Base-by-base conservation (phyloP, 2,888 invertebrate species). In the Tetranychus truncatus region DNA sequence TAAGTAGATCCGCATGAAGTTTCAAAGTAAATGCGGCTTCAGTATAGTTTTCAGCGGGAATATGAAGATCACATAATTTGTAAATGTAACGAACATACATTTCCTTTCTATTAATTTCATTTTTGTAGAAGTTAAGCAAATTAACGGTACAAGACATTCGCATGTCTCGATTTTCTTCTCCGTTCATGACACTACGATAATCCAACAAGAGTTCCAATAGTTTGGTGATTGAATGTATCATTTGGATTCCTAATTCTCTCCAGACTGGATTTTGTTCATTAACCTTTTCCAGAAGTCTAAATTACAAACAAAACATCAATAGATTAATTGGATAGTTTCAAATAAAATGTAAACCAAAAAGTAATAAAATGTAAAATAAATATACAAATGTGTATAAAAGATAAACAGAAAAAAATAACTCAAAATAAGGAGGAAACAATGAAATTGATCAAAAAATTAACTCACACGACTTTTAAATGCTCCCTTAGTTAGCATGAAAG, bases 91-190 rank as follows among this genome's bases (percentile, higher is more conserved):
- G 88, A 74, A 95, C 85, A 83, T 95, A 96, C 92, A 95, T 93
- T 83, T 95, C 94, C 81, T 93, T 91, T 44, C 94, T 87, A 81
- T 95, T 92, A 79, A 94, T 92, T 84, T 95, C 94, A 82, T 92
- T 92, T 83, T 94, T 93, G 85, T 95, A 95, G 83, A 95, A 96
- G 81, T 95, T 94, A 82, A 95, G 85, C 78, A 96, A 85, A 83
- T 95, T 95, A 75, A 95, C 93, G 5, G 95, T 95, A 82, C 95
- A 95, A 0, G 93, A 92, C 94, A 95, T 95, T 77, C 93, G 86
- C 82, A 95, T 95, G 82, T 95, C 94, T 65, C 92, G 86, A 82
- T 95, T 94, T 82, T 95, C 77, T 80, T 95, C 93, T 20, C 94
- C 94, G 82, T 94, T 92, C 85, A 94, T 91, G 1, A 95, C 94